Evolutionary conservation across 2,888 invertebrate species (phyloP), one percentile per base, ranked within the genome.

Genomic region (Monoplex corrugatus): DNA sequence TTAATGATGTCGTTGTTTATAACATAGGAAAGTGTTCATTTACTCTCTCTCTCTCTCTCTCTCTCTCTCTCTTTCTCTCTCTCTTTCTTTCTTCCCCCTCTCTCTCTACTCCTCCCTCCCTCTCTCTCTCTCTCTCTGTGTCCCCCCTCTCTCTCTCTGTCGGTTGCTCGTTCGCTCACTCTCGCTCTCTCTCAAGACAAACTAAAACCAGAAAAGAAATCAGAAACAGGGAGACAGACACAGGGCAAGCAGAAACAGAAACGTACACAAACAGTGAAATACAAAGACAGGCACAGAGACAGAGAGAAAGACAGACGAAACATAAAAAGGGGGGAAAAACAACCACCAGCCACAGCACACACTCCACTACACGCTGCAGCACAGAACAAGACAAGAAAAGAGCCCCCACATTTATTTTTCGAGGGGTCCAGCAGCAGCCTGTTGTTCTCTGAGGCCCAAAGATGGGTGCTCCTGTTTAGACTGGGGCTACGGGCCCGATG

Each of bases 401-500:
- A n/a, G n/a, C n/a, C n/a, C 16, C 44, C n/a, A 44, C 43, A n/a
- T 82, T 32, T 82, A 82, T 82, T 82, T 82, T 44, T n/a, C 44
- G 13, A 28, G 23, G 23, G 44, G 16, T 45, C n/a, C 8, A 44
- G 35, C 72, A 23, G n/a, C 23, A 3, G 82, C n/a, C 44, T 44
- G 82, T 82, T 43, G 43, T 82, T 82, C 44, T 82, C 44, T 2
- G 2, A n/a, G 2, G 44, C 82, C 28, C 6, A 28, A 35, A 35
- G n/a, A 35, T 19, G 32, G 38, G 57, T 0, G 0, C 35, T 8
- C 43, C 40, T 84, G 84, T 84, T 84, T 84, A 84, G 84, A 84
- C 84, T 84, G n/a, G 35, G 84, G 50, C 50, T n/a, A 2, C 84
- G 23, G 84, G 38, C 35, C 35, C 84, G 10, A 50, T 84, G 84